Conservation (phyloP, 2,797 vertebrate species). For the Acrocephalus scirpaceus region DNA sequence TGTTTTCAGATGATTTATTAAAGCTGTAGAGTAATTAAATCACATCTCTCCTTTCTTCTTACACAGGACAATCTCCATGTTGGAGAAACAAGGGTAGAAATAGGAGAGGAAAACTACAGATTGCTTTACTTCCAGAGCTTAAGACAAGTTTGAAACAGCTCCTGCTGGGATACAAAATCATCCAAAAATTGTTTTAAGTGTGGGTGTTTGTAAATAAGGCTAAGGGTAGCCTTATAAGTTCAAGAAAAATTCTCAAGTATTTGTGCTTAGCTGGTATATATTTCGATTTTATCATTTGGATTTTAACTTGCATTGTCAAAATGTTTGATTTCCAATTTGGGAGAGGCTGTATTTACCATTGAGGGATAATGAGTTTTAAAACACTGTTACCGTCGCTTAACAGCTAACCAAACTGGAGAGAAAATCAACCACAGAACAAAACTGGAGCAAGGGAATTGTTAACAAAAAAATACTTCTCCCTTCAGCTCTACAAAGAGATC, state of each 20-base stretch:
- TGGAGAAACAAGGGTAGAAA: neutral
- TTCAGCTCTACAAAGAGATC: conserved; percentile 67
- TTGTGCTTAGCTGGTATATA: conserved; percentile 22
- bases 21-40: conserved; percentile 33
- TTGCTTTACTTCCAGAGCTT: neutral
- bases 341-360: conserved; percentile 38
- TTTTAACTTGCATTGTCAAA: conserved; percentile 40
- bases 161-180: neutral
- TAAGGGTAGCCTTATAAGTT: neutral
- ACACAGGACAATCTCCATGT: neutral
- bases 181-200: neutral
- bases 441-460: conserved; percentile 55
- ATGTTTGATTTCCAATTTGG: conserved; percentile 40
- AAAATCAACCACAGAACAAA: conserved; percentile 53
- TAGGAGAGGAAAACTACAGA: neutral
- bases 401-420: conserved; percentile 56
- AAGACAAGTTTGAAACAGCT: neutral
- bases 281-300: neutral
- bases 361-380: conserved; percentile 59
- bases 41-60: neutral
- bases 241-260: conserved; percentile 9
- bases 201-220: neutral
- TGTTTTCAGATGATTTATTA: conserved; percentile 8
- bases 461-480: conserved; percentile 49
- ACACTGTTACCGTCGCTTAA: conserved; percentile 59